Percentiles rank a stretch among this genome's conserved stretches.
phyloP scores from a whole-genome alignment of 2,797 vertebrate species.

The Silurus lanzhouensis region DNA sequence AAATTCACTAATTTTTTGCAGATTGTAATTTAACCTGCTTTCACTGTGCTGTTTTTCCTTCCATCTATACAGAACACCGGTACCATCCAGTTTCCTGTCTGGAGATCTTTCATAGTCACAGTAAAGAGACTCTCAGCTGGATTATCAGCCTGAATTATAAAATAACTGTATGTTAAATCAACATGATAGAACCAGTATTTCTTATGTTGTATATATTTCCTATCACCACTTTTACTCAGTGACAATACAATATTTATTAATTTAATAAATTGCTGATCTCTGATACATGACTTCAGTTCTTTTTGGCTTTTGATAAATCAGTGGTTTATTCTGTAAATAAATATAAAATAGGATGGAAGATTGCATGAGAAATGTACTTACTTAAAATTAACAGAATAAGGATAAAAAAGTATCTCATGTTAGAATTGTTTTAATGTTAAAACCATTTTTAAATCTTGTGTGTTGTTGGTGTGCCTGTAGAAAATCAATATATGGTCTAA shows the following conservation, averaged over 20 bases:
- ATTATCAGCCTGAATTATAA: conserved; percentile 44
- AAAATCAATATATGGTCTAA: neutral
- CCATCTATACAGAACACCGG: conserved; percentile 25
- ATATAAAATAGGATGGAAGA: neutral
- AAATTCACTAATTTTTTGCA: neutral
- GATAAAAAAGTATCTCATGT: neutral
- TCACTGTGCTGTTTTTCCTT: neutral
- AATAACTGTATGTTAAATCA: neutral
- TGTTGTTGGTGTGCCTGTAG: neutral
- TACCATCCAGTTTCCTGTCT: conserved; percentile 11
- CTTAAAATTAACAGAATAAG: neutral
- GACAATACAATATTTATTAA: neutral
- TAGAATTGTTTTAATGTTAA: neutral
- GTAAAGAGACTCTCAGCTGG: conserved; percentile 42
- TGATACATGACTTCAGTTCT: neutral
- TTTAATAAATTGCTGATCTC: too few relatives aligned
- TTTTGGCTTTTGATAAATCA: neutral
- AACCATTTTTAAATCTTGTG: too few relatives aligned
- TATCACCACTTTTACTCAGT: conserved; percentile 16
- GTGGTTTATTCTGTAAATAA: neutral
- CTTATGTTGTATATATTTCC: conserved; percentile 45
- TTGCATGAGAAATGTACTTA: too few relatives aligned
- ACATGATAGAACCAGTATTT: conserved; percentile 43
- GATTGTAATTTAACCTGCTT: conserved; percentile 2
- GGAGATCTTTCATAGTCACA: conserved; percentile 39